phyloP scores from a whole-genome alignment of 2,888 invertebrate species.

The Diarsia mendica region DNA sequence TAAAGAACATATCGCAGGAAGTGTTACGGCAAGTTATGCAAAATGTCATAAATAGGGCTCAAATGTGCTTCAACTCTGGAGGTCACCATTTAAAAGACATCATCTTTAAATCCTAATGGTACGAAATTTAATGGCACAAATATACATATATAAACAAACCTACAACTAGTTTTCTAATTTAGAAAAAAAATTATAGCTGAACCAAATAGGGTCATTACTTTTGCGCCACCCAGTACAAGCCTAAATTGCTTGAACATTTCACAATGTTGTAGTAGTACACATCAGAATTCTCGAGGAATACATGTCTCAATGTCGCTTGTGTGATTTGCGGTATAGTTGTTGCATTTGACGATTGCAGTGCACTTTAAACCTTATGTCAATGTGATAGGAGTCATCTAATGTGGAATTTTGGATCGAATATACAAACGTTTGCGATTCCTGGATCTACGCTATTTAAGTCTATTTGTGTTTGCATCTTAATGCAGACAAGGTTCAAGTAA shows the following conservation, averaged over 20 bases:
- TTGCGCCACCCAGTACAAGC: too few species aligned
- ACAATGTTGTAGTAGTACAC: constrained; percentile 19
- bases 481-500: constrained; percentile 22
- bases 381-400: background rate
- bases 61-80: too few species aligned
- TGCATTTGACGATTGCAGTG: background rate
- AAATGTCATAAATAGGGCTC: too few species aligned
- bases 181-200: too few species aligned
- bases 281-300: constrained; percentile 37
- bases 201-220: too few species aligned
- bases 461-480: constrained; percentile 5
- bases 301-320: constrained; percentile 37
- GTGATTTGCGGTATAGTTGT: constrained; percentile 30
- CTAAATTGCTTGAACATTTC: constrained; percentile 37
- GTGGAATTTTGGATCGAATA: background rate
- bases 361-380: constrained; percentile 29
- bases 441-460: background rate
- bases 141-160: too few species aligned
- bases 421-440: background rate
- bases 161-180: too few species aligned
- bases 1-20: too few species aligned
- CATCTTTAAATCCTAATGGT: too few species aligned
- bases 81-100: too few species aligned
- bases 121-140: too few species aligned
- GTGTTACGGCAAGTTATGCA: too few species aligned